These are phyloP conservation scores for Galeopterus variegatus DNA, from an alignment of 2,113 vertebrate species.

Conservation along the genomic window DNA sequence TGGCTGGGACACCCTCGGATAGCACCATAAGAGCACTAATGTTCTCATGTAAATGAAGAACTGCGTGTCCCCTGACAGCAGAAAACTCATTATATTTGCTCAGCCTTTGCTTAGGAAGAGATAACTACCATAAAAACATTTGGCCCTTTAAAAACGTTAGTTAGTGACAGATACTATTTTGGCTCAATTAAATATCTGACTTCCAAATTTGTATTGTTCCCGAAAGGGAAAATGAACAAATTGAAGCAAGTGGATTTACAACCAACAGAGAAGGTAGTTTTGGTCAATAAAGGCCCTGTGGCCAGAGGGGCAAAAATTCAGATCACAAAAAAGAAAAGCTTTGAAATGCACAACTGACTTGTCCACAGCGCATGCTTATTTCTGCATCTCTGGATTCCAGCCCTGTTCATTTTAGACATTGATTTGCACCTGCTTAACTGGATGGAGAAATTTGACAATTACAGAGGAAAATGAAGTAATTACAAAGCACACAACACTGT, in stretches of 20 bases:
- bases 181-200: background rate
- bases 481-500: slow-evolving; percentile 17
- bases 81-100: background rate
- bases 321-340: background rate
- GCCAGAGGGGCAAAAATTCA: background rate
- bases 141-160: background rate
- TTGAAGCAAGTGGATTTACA: rapidly evolving
- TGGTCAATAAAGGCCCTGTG: background rate
- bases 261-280: background rate
- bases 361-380: background rate
- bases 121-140: background rate
- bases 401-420: too few species aligned
- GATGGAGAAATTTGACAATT: background rate
- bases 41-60: rapidly evolving
- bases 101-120: background rate
- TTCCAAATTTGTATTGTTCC: background rate
- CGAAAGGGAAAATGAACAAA: background rate
- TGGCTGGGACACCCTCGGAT: rapidly evolving
- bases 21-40: rapidly evolving
- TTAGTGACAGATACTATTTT: background rate
- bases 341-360: background rate
- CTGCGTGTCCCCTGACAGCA: rapidly evolving
- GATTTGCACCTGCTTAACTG: background rate
- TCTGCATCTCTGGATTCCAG: background rate
- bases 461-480: background rate